Conservation (phyloP, 2,797 vertebrate genomes). For the Tragopan temminckii region DNA sequence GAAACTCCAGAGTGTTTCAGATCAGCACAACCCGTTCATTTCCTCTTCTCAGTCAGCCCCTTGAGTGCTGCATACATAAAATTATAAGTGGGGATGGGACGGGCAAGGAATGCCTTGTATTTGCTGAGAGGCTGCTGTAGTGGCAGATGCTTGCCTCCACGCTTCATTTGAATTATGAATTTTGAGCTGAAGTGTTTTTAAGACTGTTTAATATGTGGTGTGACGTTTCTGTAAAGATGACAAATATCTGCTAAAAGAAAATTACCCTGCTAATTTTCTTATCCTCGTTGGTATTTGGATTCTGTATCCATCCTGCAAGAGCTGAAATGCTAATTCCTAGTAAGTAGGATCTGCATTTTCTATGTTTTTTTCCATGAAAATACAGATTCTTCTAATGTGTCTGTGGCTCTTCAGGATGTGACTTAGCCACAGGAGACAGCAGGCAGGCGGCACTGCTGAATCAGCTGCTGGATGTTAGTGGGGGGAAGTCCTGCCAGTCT, state of each 20-base stretch:
- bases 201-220: neutral
- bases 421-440: neutral
- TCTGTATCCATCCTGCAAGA: conserved; percentile 1
- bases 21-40: neutral
- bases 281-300: neutral
- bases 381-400: neutral
- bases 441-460: neutral
- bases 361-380: neutral
- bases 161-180: neutral
- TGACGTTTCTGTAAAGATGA: conserved; percentile 4
- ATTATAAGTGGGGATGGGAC: neutral
- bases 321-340: neutral
- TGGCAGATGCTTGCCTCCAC: neutral
- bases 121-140: neutral
- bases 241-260: conserved; percentile 22
- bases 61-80: neutral
- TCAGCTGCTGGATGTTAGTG: neutral
- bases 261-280: neutral
- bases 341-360: conserved; percentile 13
- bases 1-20: neutral
- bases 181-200: conserved; percentile 20
- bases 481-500: neutral
- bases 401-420: neutral
- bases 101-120: conserved; percentile 19
- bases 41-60: neutral